Evolutionary conservation across 2,113 vertebrate genomes (phyloP).

Genomic region (Periophthalmus modestus): DNA sequence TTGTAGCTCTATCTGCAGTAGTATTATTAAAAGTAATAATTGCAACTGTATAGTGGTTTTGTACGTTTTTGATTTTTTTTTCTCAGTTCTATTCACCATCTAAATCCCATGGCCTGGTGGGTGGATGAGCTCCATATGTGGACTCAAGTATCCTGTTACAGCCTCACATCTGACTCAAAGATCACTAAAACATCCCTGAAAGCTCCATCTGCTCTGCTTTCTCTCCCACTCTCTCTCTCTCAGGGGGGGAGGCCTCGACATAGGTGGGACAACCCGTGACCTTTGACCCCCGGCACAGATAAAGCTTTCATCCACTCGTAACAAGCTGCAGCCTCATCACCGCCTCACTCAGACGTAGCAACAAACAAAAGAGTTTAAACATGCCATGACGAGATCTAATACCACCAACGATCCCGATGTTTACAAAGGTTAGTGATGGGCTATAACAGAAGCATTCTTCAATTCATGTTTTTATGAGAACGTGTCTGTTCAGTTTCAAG

Average conservation of each 20-base stretch:
- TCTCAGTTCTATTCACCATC: background rate
- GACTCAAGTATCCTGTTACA: constrained; percentile 43
- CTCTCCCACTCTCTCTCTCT: background rate
- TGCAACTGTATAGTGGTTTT: background rate
- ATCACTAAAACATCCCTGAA: constrained; percentile 13
- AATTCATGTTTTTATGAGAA: background rate
- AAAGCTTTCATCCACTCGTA: constrained; percentile 1
- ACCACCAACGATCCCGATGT: background rate
- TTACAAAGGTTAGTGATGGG: background rate
- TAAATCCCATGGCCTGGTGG: constrained; percentile 10
- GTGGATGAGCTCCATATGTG: constrained; percentile 50
- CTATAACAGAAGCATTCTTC: background rate
- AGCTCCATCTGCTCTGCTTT: constrained; percentile 41
- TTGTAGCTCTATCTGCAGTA: background rate
- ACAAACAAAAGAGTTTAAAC: constrained; percentile 1
- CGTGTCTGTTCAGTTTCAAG: too few species aligned
- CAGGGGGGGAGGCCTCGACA: background rate
- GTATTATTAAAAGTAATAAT: background rate
- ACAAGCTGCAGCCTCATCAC: background rate
- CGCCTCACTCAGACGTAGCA: background rate
- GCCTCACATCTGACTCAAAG: constrained; percentile 42
- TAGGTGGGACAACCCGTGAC: constrained; percentile 14
- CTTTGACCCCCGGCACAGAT: constrained; percentile 16
- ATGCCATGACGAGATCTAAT: background rate
- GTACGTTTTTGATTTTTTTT: background rate